Evolutionary conservation across 2,797 vertebrate species (phyloP).

Genomic region (Allobates femoralis): DNA sequence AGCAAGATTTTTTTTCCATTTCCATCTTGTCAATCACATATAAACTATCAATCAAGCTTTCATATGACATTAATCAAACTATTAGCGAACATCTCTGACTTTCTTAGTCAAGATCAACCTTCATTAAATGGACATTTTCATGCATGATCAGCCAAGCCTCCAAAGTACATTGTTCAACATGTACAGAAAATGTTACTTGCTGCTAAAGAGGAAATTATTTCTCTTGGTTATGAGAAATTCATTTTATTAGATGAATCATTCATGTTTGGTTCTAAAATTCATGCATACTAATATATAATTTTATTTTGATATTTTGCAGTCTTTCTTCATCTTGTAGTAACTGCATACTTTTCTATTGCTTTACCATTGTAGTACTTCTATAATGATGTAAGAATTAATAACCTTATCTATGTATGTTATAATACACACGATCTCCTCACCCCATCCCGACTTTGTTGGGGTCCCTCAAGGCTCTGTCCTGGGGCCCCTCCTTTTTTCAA

Average conservation of each 20-base stretch:
- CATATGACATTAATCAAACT: constrained; percentile 31
- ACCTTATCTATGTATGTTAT: no score
- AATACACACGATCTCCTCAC: no score
- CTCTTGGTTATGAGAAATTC: neutral
- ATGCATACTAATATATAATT: constrained; percentile 32
- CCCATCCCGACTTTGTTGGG: no score
- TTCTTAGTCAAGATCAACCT: neutral
- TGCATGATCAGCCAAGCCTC: constrained; percentile 18
- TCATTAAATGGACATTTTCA: constrained; percentile 38
- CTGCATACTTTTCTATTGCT: neutral
- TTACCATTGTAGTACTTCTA: neutral
- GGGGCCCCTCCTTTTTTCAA: no score
- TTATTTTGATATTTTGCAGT: constrained; percentile 9
- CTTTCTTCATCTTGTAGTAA: neutral
- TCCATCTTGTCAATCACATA: constrained; percentile 18
- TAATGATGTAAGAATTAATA: neutral
- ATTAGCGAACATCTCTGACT: constrained; percentile 21
- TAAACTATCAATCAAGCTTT: constrained; percentile 37
- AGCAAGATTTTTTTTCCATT: constrained; percentile 13
- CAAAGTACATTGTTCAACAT: constrained; percentile 42
- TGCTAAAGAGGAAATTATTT: constrained; percentile 45
- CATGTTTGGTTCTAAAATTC: neutral
- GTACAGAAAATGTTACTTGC: constrained; percentile 6
- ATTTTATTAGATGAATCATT: constrained; percentile 37
- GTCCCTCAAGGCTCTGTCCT: no score